Evolutionary conservation across 1,140 invertebrate species (phyloP).

Genomic region (Dolichoris vasculosae): DNA sequence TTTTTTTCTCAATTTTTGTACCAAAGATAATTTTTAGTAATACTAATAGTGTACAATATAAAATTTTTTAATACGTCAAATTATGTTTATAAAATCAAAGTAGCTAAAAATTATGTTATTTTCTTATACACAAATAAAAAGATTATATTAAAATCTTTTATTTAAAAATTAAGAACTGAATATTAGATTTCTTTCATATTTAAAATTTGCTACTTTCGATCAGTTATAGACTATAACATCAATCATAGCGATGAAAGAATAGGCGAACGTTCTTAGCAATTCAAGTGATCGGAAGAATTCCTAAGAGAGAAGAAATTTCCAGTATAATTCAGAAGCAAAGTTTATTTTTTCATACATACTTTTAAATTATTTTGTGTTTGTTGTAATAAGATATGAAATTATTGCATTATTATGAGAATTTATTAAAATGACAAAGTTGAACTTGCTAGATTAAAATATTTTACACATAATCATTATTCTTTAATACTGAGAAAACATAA

Average conservation of each 20-base stretch:
- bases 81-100: too few relatives aligned
- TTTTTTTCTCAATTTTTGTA: too few relatives aligned
- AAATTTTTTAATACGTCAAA: too few relatives aligned
- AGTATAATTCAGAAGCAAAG: neutral
- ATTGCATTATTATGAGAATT: neutral
- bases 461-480: neutral
- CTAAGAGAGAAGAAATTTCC: neutral
- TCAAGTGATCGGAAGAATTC: neutral
- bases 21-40: too few relatives aligned
- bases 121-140: too few relatives aligned
- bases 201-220: neutral
- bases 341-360: neutral
- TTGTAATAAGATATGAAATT: neutral
- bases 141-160: too few relatives aligned
- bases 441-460: neutral
- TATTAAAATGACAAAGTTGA: neutral
- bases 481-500: too few relatives aligned
- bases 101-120: too few relatives aligned
- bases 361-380: neutral
- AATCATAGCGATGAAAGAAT: neutral
- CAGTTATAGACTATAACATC: neutral
- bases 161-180: too few relatives aligned
- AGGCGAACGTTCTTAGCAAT: neutral
- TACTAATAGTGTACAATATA: too few relatives aligned
- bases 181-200: neutral